Conservation (phyloP, 2,797 vertebrate species). For the Tolypeutes matacus region DNA sequence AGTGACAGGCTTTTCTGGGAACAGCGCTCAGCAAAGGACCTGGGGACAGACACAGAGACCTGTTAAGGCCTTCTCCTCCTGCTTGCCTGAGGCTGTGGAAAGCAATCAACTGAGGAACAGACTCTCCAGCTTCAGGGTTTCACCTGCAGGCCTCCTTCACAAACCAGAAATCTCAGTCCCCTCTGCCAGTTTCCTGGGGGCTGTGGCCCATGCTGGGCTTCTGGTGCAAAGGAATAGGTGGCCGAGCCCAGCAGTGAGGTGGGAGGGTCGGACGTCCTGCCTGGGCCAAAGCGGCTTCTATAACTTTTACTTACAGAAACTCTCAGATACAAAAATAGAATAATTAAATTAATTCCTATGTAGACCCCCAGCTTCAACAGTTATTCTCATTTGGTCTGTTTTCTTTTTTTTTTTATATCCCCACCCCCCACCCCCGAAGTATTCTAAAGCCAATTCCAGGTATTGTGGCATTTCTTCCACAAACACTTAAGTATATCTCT, state of each 20-base stretch:
- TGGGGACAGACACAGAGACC: too few relatives aligned
- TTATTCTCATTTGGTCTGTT: neutral
- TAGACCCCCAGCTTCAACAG: neutral
- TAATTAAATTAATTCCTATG: neutral
- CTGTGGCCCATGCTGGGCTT: neutral
- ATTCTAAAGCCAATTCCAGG: neutral
- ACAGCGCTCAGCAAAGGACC: neutral
- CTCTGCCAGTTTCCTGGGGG: neutral
- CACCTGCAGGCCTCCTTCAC: neutral
- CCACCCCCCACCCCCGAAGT: neutral
- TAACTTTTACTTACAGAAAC: conserved; percentile 9
- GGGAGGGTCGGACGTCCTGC: too few relatives aligned
- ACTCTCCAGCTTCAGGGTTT: neutral
- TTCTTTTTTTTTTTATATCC: neutral
- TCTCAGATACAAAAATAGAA: neutral
- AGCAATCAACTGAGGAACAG: neutral
- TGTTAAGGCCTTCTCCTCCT: neutral
- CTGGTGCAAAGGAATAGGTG: neutral
- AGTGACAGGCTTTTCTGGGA: neutral
- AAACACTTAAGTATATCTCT: neutral
- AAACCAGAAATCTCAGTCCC: neutral
- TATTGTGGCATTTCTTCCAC: neutral
- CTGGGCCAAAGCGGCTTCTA: neutral
- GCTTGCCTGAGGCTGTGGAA: neutral
- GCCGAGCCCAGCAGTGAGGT: neutral